A percentile compares a stretch with the other conserved stretches of the same genome.
Conservation (phyloP, 2,797 vertebrate genomes). For the Pempheris klunzingeri region DNA sequence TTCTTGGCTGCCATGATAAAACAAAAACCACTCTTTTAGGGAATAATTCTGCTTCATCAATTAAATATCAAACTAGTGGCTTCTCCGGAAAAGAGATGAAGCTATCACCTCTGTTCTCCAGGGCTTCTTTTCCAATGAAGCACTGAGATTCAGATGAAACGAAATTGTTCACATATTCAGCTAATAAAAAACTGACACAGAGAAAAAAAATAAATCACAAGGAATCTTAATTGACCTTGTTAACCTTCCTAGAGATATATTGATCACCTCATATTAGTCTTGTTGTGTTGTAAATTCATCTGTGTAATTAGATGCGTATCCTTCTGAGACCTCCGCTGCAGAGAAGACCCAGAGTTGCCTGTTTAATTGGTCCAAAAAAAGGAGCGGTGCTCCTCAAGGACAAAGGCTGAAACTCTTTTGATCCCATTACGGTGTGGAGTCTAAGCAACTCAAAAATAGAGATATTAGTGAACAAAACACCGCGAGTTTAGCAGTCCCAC, state of each 20-base stretch:
- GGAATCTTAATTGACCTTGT: constrained; percentile 58
- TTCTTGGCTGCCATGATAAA: constrained; percentile 76
- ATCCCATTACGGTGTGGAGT: constrained; percentile 44
- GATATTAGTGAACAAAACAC: constrained; percentile 34
- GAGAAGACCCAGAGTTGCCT: constrained; percentile 44
- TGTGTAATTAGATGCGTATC: constrained; percentile 62
- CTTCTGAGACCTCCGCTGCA: constrained; percentile 47
- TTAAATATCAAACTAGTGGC: constrained; percentile 81
- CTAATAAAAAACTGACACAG: constrained; percentile 44
- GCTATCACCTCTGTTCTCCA: constrained; percentile 75
- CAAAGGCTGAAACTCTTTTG: constrained; percentile 55
- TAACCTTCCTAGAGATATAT: constrained; percentile 57
- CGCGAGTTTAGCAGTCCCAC: constrained; percentile 31
- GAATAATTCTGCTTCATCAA: constrained; percentile 83
- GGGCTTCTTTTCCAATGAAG: constrained; percentile 61
- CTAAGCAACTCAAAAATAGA: constrained; percentile 35
- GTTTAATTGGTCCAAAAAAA: constrained; percentile 67
- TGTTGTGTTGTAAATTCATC: constrained; percentile 54
- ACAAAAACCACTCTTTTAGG: constrained; percentile 72
- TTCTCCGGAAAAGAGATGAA: constrained; percentile 72
- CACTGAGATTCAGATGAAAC: constrained; percentile 64
- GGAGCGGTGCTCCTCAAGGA: constrained; percentile 53
- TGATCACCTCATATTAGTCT: constrained; percentile 59
- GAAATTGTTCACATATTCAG: constrained; percentile 39
- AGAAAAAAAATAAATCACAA: constrained; percentile 57